These are phyloP conservation scores for Neoarius graeffei DNA, from an alignment of 2,113 vertebrate genomes.

Conservation along the genomic window DNA sequence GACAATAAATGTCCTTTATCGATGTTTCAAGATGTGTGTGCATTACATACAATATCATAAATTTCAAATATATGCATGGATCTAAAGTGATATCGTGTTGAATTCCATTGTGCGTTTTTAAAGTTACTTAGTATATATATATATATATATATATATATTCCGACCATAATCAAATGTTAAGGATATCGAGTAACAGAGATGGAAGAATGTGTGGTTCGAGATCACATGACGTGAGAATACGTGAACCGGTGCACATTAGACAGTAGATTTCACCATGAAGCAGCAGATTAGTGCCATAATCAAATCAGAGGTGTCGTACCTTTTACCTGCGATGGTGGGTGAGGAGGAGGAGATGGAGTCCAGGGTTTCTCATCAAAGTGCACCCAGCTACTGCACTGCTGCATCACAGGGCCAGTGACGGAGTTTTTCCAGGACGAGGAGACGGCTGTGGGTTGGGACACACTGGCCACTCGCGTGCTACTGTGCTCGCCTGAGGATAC, in stretches of 20 bases:
- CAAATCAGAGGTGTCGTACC: constrained; percentile 39
- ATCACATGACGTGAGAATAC: background rate
- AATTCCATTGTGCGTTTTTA: too few species aligned
- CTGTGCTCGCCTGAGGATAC: constrained; percentile 22
- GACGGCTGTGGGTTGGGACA: background rate
- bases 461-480: background rate
- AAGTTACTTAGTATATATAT: too few species aligned
- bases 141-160: too few species aligned
- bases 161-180: too few species aligned
- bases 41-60: too few species aligned
- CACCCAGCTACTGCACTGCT: constrained; percentile 51
- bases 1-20: too few species aligned
- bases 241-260: background rate
- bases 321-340: constrained; percentile 50
- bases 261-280: background rate
- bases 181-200: background rate
- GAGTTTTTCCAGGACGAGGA: background rate
- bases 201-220: background rate
- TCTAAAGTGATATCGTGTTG: too few species aligned
- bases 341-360: constrained; percentile 38
- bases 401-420: background rate
- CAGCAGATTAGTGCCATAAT: background rate
- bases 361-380: constrained; percentile 57
- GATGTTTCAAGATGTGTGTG: too few species aligned
- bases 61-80: too few species aligned